These are phyloP conservation scores for Cyclophora punctaria DNA, from an alignment of 2,888 invertebrate species.

Conservation along the genomic window DNA sequence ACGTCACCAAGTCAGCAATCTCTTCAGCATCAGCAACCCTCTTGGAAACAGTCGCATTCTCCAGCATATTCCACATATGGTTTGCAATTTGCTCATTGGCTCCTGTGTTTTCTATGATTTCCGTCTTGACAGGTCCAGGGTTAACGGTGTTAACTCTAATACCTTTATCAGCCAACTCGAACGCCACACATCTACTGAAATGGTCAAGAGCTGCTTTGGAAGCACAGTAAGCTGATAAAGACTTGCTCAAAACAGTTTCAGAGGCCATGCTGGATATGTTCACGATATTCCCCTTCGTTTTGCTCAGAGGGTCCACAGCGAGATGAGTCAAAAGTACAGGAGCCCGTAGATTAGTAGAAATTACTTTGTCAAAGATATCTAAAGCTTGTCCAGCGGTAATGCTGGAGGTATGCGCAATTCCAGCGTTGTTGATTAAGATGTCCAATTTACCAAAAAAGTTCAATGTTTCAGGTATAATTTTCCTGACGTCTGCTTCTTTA, in stretches of 20 bases:
- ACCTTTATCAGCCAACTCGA: constrained; percentile 82
- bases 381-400: constrained; percentile 21
- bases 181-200: constrained; percentile 87
- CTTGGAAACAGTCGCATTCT: constrained; percentile 86
- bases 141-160: constrained; percentile 89
- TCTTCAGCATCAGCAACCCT: constrained; percentile 56
- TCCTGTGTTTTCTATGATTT: constrained; percentile 17
- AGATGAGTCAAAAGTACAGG: constrained; percentile 24
- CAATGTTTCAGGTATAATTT: constrained; percentile 22
- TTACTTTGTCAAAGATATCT: constrained; percentile 22
- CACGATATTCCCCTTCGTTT: constrained; percentile 32
- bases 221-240: constrained; percentile 19
- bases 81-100: constrained; percentile 31
- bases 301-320: constrained; percentile 24
- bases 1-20: constrained; percentile 84
- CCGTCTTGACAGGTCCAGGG: constrained; percentile 83
- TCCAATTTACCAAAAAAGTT: constrained; percentile 22
- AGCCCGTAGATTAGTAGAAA: constrained; percentile 28
- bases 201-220: constrained; percentile 79
- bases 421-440: constrained; percentile 32
- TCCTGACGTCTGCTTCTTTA: constrained; percentile 22
- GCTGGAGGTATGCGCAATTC: constrained; percentile 11
- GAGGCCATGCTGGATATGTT: constrained; percentile 31
- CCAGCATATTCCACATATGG: constrained; percentile 76
- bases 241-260: neutral